A percentile compares a stretch with the other conserved stretches of the same genome.
Conservation (phyloP, 2,113 vertebrate genomes). For the Chloropsis cyanopogon region DNA sequence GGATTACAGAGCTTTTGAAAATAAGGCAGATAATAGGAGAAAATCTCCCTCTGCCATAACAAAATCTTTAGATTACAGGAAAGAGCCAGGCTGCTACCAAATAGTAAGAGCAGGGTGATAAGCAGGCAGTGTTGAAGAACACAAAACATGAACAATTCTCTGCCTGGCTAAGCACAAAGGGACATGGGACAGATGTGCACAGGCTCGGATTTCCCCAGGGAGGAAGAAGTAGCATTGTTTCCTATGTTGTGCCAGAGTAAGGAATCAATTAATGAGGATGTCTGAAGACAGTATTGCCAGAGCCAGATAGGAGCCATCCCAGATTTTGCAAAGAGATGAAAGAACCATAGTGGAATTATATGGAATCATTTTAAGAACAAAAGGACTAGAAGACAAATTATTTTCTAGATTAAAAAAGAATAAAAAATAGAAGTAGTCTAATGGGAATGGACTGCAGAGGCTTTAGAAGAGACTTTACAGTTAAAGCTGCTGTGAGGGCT, state of each 20-base stretch:
- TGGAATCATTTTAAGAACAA: slow-evolving; percentile 12
- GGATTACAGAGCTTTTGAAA: slow-evolving; percentile 11
- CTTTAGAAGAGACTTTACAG: not conserved
- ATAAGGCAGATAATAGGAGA: not conserved
- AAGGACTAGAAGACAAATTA: slow-evolving; percentile 25
- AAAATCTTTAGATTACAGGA: not conserved
- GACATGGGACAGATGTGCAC: not conserved
- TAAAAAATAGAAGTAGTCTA: not conserved
- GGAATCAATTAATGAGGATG: slow-evolving; percentile 55
- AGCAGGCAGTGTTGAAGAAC: not conserved
- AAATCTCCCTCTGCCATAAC: not conserved
- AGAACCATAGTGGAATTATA: not conserved
- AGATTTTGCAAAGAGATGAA: slow-evolving; percentile 30
- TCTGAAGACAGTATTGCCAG: slow-evolving; percentile 33
- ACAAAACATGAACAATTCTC: not conserved
- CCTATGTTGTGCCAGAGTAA: not conserved
- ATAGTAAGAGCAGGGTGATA: not conserved
- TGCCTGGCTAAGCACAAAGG: slow-evolving; percentile 50
- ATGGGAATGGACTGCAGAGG: not conserved
- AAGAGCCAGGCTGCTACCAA: not conserved
- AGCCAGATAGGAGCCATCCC: slow-evolving; percentile 42
- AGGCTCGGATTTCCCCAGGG: not conserved
- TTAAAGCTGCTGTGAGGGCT: not conserved
- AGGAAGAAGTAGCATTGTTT: not conserved
- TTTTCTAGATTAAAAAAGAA: not conserved